Base-by-base conservation (phyloP, 1,140 invertebrate genomes). In the Calosoma granatense region DNA sequence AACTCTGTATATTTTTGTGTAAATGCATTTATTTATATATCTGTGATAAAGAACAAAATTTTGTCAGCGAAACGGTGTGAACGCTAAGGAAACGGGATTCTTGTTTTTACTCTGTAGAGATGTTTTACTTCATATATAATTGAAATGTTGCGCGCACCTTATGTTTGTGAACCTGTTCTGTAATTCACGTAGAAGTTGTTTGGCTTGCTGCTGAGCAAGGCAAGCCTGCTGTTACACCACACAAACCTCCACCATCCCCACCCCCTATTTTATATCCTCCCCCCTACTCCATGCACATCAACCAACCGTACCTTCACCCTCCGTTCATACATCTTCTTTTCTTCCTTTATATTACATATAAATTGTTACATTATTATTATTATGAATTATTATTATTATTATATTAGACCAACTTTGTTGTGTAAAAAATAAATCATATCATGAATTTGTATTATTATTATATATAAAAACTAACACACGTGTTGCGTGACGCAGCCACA, bases 21-120 rank as follows among this genome's bases (percentile, higher is more conserved):
- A 69, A 73, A 76, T 75, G 77, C 75, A 77, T 79, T 80, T 76
- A 78, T 78, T 78, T 79, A 74, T 80, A 47, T 47, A 78, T 79
- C 77, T 80, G 78, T 80, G 78, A 80, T 80, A 80, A 76, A 68
- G 71, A 67, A 70, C 67, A 70, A 69, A 65, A 68, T 53, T 52
- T 58, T 58, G 51, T 51, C 26, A 65, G 62, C 64, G 64, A 65
- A 64, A 59, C 53, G 54, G 54, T 55, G 56, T 47, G 56, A 47
- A 51, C 54, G 39, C 56, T 61, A 41, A 43, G 53, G 30, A 21
- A 36, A 52, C 14, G 30, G 55, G 51, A 58, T 39, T 30, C 14
- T 30, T 30, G 26, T 30, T 30, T 30, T 30, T 30, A 30, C 6
- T 30, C 4, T 30, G 4, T n/a, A n/a, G n/a, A n/a, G n/a, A n/a